Conservation (phyloP, 2,113 vertebrate genomes). For the Amazona guildingii region DNA sequence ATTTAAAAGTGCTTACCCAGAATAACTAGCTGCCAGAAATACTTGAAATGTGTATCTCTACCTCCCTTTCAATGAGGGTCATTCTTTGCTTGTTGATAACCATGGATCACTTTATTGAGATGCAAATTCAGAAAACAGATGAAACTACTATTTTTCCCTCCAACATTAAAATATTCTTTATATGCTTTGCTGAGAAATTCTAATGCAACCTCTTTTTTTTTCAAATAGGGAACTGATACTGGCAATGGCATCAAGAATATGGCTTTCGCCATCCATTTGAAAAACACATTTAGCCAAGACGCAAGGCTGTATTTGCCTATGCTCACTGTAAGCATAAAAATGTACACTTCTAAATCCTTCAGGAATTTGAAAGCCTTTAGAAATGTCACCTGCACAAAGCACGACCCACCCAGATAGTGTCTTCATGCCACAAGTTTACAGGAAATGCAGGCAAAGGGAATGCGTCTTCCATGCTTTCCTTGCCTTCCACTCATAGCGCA, state of each 20-base stretch:
- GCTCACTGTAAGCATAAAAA: neutral
- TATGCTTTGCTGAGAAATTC: neutral
- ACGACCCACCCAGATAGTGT: neutral
- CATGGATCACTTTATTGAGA: neutral
- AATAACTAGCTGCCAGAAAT: neutral
- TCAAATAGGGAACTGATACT: neutral
- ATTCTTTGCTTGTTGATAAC: conserved; percentile 23
- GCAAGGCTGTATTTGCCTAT: neutral
- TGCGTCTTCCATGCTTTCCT: neutral
- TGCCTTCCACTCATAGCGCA: neutral
- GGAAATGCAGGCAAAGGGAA: neutral
- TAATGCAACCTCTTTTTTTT: neutral
- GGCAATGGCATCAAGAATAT: neutral
- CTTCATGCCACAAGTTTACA: neutral
- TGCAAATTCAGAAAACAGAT: neutral
- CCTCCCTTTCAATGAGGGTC: neutral
- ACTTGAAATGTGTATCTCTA: neutral
- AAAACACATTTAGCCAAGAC: neutral
- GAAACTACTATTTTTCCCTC: neutral
- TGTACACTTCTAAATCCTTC: neutral
- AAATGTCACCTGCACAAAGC: neutral
- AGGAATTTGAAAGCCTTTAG: neutral
- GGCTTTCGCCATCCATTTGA: neutral
- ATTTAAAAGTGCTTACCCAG: conserved; percentile 21
- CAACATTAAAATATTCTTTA: neutral